A percentile compares a stretch with the other conserved stretches of the same genome.
phyloP scores from a whole-genome alignment of 2,113 vertebrate species.

The Urocolius indicus region DNA sequence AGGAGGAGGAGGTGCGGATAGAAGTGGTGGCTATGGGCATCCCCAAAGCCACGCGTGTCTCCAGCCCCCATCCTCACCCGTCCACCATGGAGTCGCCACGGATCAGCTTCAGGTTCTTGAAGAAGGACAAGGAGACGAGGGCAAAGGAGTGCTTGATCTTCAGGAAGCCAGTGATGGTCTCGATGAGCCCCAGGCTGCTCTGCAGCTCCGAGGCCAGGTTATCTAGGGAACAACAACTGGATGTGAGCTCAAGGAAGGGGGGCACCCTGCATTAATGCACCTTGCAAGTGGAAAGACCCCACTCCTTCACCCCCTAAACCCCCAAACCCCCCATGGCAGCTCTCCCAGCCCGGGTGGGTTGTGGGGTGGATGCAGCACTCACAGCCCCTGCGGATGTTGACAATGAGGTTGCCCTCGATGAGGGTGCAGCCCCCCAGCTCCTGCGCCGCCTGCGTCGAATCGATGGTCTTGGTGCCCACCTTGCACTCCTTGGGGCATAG shows the following conservation, averaged over 20 bases:
- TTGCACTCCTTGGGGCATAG: constrained; percentile 84
- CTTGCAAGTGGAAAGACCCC: background rate
- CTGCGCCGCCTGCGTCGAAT: constrained; percentile 72
- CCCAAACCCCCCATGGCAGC: accelerated
- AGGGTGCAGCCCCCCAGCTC: constrained; percentile 82
- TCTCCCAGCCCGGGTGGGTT: accelerated
- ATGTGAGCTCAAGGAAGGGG: accelerated
- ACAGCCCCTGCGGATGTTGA: constrained; percentile 85
- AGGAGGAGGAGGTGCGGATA: background rate
- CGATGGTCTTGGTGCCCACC: constrained; percentile 84
- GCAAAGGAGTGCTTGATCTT: constrained; percentile 86
- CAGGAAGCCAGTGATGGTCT: constrained; percentile 84
- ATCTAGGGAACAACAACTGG: constrained; percentile 42
- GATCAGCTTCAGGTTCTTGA: constrained; percentile 84
- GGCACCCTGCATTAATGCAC: background rate
- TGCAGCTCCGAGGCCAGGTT: constrained; percentile 79
- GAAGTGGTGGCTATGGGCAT: background rate
- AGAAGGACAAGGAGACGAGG: constrained; percentile 81
- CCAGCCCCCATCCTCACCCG: constrained; percentile 60
- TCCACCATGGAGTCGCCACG: constrained; percentile 83
- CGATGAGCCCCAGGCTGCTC: constrained; percentile 79
- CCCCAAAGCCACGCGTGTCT: accelerated
- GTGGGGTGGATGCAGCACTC: constrained; percentile 24
- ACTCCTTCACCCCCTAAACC: background rate
- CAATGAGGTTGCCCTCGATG: constrained; percentile 81